These are phyloP conservation scores for Zosterops hypoxanthus DNA, from an alignment of 2,113 vertebrate genomes.

Conservation along the genomic window DNA sequence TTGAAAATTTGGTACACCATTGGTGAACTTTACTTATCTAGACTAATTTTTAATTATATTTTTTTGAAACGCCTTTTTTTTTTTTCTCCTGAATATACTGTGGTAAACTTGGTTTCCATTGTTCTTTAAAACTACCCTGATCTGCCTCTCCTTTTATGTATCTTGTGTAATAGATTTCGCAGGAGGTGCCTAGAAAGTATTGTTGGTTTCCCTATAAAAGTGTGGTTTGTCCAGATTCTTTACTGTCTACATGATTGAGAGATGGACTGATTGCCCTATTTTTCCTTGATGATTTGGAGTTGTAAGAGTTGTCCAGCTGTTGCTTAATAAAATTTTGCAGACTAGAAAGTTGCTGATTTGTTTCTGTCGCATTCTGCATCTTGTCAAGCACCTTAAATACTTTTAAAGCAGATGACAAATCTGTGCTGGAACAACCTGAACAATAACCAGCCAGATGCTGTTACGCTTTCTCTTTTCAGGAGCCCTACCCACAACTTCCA, in stretches of 20 bases:
- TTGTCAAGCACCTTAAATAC: slow-evolving; percentile 54
- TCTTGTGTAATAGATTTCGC: slow-evolving; percentile 71
- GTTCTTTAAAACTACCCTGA: slow-evolving; percentile 42
- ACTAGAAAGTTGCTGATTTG: slow-evolving; percentile 60
- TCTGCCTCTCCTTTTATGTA: slow-evolving; percentile 67
- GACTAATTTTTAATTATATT: background rate
- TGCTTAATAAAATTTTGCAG: slow-evolving; percentile 88
- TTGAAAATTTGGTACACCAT: background rate
- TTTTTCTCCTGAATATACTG: background rate
- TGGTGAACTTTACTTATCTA: background rate
- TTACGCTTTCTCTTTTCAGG: background rate
- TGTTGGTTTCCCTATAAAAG: slow-evolving; percentile 73
- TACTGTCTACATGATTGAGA: slow-evolving; percentile 79
- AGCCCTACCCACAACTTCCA: background rate
- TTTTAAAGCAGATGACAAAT: background rate
- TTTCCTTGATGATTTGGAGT: slow-evolving; percentile 81
- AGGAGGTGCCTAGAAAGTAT: slow-evolving; percentile 73
- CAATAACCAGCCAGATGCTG: background rate
- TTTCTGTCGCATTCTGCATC: slow-evolving; percentile 38
- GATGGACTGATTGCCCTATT: slow-evolving; percentile 73
- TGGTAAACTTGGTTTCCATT: slow-evolving; percentile 34
- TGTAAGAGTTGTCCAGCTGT: slow-evolving; percentile 85
- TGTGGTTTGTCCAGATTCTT: slow-evolving; percentile 79
- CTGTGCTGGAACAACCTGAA: background rate
- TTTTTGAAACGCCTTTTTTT: slow-evolving; percentile 10